Base-by-base conservation (phyloP, 2,888 invertebrate genomes). In the Glyphotaelius pellucidus region DNA sequence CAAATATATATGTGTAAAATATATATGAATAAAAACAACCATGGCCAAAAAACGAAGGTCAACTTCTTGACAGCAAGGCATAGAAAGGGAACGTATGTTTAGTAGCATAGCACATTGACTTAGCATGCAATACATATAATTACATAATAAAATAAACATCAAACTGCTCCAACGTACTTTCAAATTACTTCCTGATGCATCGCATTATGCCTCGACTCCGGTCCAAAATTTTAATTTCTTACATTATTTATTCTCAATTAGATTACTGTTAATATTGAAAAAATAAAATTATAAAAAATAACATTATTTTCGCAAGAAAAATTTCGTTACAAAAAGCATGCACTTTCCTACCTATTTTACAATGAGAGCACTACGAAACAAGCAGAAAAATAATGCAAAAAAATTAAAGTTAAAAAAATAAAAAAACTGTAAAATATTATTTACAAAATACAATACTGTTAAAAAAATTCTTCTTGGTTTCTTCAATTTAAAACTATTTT, bases 31-130 rank as follows among this genome's bases (percentile, higher is more conserved):
- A 95, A 97, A 96, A 96, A 96, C 97, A 97, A 97, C 97, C 97
- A 97, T 97, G 97, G 98, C 97, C 97, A 97, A 97, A 97, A 98
- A 98, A 98, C 98, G 98, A 98, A 98, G 98, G 98, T 98, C 98
- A 98, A 98, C 98, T 98, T 98, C 98, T 98, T 98, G 98, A 98
- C 97, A 97, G 97, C 97, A 96, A 96, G 96, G 96, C 96, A 96
- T 92, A 94, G 94, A 94, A 94, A 93, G 93, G 93, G 92, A 94
- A 92, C 93, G 93, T 93, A 93, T 93, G 93, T 94, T 92, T 91
- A 95, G 95, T 95, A 96, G 95, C 96, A 95, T 95, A 95, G 96
- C 96, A 95, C 95, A 95, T 95, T 94, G 95, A 95, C 95, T 94
- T 95, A 96, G 96, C 96, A 96, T 96, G 96, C 96, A 95, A 94